A percentile compares a stretch with the other conserved stretches of the same genome.
Evolutionary conservation across 2,888 invertebrate species (phyloP).

Genomic region (Spatulosminthurus flaviceps): DNA sequence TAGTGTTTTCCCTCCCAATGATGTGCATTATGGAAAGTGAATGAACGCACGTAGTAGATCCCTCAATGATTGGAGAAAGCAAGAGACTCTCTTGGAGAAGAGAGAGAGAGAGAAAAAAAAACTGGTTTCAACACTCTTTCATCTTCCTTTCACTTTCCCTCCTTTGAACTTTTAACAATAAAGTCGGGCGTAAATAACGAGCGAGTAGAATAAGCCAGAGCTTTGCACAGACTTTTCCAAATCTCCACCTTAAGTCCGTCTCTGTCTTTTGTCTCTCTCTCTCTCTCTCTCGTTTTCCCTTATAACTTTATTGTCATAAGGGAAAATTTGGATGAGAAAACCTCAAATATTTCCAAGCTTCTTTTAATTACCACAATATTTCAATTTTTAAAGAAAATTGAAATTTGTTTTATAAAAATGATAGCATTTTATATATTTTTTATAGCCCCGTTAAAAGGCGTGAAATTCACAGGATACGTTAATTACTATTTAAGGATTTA

Average conservation of each 20-base stretch:
- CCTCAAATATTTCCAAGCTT: no score
- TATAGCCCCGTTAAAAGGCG: no score
- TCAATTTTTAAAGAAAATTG: no score
- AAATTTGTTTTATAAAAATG: no score
- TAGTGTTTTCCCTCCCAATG: background rate
- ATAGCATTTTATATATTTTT: no score
- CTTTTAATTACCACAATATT: no score
- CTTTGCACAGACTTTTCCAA: background rate
- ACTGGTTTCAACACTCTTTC: constrained; percentile 2
- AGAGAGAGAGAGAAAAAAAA: constrained; percentile 1
- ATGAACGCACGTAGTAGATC: no score
- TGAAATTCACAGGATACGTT: no score
- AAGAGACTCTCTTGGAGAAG: background rate
- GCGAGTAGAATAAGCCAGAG: background rate
- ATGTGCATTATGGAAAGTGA: background rate
- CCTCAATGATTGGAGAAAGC: background rate
- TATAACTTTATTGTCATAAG: no score
- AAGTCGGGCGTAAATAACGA: constrained; percentile 21
- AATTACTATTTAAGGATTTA: no score
- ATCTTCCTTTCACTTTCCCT: constrained; percentile 22
- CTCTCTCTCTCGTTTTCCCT: no score
- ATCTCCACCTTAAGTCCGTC: background rate
- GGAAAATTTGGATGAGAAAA: no score
- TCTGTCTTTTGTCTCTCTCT: background rate
- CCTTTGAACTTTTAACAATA: constrained; percentile 28